phyloP scores from a whole-genome alignment of 2,888 invertebrate genomes.

The Oligia latruncula region DNA sequence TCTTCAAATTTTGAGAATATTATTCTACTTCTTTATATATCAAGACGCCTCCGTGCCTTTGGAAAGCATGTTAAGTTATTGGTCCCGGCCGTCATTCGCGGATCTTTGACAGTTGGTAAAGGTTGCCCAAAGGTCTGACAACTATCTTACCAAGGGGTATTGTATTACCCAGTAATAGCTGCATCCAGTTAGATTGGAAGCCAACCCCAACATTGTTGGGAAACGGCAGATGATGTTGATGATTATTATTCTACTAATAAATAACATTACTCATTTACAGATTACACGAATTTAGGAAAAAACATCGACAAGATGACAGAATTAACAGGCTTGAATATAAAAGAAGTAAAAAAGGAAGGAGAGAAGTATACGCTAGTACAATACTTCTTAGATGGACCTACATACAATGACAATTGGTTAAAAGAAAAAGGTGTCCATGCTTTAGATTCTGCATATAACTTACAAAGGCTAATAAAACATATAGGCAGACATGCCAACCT shows the following conservation, averaged over 20 bases:
- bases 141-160: neutral
- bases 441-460: conserved; percentile 76
- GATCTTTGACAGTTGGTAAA: neutral
- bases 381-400: conserved; percentile 79
- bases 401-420: conserved; percentile 76
- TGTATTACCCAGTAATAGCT: neutral
- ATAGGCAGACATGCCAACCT: conserved; percentile 74
- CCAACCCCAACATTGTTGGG: neutral
- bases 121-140: neutral
- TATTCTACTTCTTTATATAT: neutral
- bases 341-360: conserved; percentile 76
- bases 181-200: neutral
- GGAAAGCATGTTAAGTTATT: neutral
- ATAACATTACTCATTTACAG: conserved; percentile 64
- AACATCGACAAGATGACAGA: conserved; percentile 79
- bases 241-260: neutral
- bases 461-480: conserved; percentile 78
- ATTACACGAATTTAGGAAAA: conserved; percentile 76
- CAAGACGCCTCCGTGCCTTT: neutral
- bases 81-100: neutral
- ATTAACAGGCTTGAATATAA: conserved; percentile 80
- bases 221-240: neutral
- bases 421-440: conserved; percentile 75
- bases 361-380: conserved; percentile 80
- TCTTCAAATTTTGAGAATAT: neutral